Base-by-base conservation (phyloP, 2,888 invertebrate genomes). In the Meghimatium bilineatum region DNA sequence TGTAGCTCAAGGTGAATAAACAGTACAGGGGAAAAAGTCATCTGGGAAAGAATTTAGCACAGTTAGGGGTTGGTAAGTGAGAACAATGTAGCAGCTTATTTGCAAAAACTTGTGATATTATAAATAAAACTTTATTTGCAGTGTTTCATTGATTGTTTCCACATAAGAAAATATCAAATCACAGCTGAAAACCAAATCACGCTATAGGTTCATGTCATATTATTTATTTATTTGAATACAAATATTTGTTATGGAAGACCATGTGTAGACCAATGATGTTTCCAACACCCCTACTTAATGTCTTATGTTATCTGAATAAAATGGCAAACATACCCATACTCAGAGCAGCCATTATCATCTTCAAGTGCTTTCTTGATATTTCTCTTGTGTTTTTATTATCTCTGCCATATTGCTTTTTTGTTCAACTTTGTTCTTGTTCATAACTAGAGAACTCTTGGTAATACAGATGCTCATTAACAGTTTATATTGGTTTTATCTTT, bases 271-370 rank as follows among this genome's bases (percentile, higher is more conserved):
- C 56, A 32, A 69, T 36, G 38, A 36, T 23, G 26, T 36, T 69
- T 36, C 69, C 69, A 69, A 26, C 34, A 36, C 2, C 34, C 34
- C 69, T 69, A 69, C 69, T 69, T 69, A 69, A 69, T 1, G 3
- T 69, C 5, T 69, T 36, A 29, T 23, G 17, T 69, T 29, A 10
- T 32, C 20, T 69, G 1, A 36, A 36, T 69, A 38, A 69, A 69
- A 69, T 69, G 69, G 69, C 69, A 69, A 69, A 36, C 36, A 69
- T 38, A 63, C 29, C 60, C 63, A 63, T 63, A n/a, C 3, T 29
- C 5, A 6, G 29, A 29, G 5, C 23, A 12, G 49, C 17, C 23
- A 60, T 26, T 26, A 63, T n/a, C 63, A 63, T 63, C n/a, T 29
- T 29, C n/a, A n/a, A 63, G 63, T n/a, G 63, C 29, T 8, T 29